These are phyloP conservation scores for Drosophila equinoxialis DNA, from an alignment of 1,140 invertebrate genomes.

Conservation along the genomic window DNA sequence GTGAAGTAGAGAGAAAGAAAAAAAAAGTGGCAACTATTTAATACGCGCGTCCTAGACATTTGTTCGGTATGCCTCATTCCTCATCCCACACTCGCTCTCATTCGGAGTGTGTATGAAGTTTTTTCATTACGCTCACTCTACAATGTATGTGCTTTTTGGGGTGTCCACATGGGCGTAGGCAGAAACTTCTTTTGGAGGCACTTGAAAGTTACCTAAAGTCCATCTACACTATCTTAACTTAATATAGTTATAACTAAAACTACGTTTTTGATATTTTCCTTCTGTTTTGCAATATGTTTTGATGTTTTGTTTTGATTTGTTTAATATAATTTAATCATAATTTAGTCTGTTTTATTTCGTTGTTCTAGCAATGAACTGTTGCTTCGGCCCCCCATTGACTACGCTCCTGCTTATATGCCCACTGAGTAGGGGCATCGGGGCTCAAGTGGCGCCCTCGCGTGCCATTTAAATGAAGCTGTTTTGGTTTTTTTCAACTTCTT, in stretches of 20 bases:
- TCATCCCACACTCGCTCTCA: neutral
- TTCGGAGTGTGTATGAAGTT: constrained; percentile 69
- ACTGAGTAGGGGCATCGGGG: constrained; percentile 30
- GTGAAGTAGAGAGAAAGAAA: neutral
- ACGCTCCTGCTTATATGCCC: neutral
- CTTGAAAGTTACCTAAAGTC: too few relatives aligned
- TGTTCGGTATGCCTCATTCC: constrained; percentile 16
- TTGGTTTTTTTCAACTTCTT: constrained; percentile 32
- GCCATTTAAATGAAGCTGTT: constrained; percentile 79
- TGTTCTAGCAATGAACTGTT: too few relatives aligned
- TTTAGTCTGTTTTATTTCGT: too few relatives aligned
- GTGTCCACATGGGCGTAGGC: constrained; percentile 2
- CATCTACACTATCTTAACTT: too few relatives aligned
- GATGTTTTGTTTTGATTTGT: too few relatives aligned
- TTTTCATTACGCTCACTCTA: constrained; percentile 65
- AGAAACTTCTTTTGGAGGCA: neutral
- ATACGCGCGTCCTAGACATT: constrained; percentile 71
- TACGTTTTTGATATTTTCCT: too few relatives aligned
- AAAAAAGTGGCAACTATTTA: constrained; percentile 77
- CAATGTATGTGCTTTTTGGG: constrained; percentile 2
- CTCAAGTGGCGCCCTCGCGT: constrained; percentile 69
- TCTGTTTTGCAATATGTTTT: too few relatives aligned
- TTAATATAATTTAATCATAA: too few relatives aligned
- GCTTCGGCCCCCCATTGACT: neutral
- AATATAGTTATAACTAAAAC: too few relatives aligned